phyloP scores from a whole-genome alignment of 2,888 invertebrate genomes.

The Ctenicera cuprea region DNA sequence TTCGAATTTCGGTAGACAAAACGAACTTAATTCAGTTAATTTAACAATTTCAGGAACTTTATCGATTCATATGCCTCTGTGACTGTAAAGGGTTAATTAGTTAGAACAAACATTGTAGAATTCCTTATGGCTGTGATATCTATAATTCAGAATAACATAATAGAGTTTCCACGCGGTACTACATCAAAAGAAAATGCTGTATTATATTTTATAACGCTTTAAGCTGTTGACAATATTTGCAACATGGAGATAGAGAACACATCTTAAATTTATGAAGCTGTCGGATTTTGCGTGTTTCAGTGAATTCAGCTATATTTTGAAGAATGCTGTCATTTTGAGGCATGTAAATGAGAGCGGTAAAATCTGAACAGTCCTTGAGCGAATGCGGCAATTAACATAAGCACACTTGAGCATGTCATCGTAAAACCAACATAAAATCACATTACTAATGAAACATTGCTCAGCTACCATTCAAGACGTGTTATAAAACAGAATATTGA shows the following conservation, averaged over 20 bases:
- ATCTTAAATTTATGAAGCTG: slow-evolving; percentile 38
- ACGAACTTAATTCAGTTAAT: neutral
- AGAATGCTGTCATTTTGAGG: slow-evolving; percentile 32
- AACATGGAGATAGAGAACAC: slow-evolving; percentile 23
- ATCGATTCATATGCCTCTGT: neutral
- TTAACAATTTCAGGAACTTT: neutral
- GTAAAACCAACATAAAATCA: slow-evolving; percentile 60
- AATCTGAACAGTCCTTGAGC: slow-evolving; percentile 57
- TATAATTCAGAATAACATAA: slow-evolving; percentile 5
- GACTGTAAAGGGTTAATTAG: neutral
- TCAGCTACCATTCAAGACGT: slow-evolving; percentile 19
- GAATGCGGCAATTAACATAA: slow-evolving; percentile 63
- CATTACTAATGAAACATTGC: slow-evolving; percentile 53
- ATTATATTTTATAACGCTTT: slow-evolving; percentile 37
- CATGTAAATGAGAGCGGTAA: slow-evolving; percentile 48
- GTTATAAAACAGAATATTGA: neutral
- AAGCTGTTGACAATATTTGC: slow-evolving; percentile 43
- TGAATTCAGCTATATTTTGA: slow-evolving; percentile 26
- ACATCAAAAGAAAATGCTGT: slow-evolving; percentile 14
- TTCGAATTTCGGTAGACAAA: neutral
- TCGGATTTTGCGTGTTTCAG: slow-evolving; percentile 31
- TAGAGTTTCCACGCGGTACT: neutral
- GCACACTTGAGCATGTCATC: slow-evolving; percentile 61
- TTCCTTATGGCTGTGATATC: neutral
- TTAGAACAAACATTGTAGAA: neutral